Base-by-base conservation (phyloP, 2,888 invertebrate genomes). In the Sceliomorpha sp. region DNA sequence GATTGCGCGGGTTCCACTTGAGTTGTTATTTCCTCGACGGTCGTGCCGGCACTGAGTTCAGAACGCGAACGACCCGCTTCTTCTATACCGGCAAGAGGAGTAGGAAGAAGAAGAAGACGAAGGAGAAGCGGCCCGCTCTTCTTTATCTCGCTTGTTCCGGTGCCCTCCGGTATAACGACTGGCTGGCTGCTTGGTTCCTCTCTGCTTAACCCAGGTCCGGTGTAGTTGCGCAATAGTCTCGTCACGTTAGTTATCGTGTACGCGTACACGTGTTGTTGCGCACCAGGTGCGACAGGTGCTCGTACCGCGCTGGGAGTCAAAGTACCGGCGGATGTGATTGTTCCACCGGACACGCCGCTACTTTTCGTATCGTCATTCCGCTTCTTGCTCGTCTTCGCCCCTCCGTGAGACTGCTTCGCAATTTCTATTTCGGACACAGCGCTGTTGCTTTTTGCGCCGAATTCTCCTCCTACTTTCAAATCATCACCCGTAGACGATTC, bases 221-320 rank as follows among this genome's bases (percentile, higher is more conserved):
- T 84, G 77, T 86, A 84, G 79, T 84, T 86, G 78, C 86, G 83
- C 81, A 85, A 84, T 74, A 83, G 78, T 71, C 85, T 80, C 77
- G 86, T 86, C 80, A 85, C 81, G 78, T 86, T 86, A 63, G 84
- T 86, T 81, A 86, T 86, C 81, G 86, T 87, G 75, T 87, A 87
- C 68, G 86, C 82, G 79, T 87, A 86, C 73, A 82, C 80, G 76
- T 87, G 83, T 72, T 82, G 82, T 31, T 70, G 62, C 48, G 62
- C 66, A 70, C 64, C 64, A 51, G 64, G 60, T 55, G 67, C 58
- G 73, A 74, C 53, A 73, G 72, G 34, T 72, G 73, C 42, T 68
- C 64, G 24, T 63, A 50, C 27, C 68, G 63, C 31, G 63, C 69
- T 36, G 53, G 60, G 5, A 14, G 34, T 50, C 36, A 42, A 42